Evolutionary conservation across 2,888 invertebrate genomes (phyloP).

Genomic region (Drosophila suboccidentalis): DNA sequence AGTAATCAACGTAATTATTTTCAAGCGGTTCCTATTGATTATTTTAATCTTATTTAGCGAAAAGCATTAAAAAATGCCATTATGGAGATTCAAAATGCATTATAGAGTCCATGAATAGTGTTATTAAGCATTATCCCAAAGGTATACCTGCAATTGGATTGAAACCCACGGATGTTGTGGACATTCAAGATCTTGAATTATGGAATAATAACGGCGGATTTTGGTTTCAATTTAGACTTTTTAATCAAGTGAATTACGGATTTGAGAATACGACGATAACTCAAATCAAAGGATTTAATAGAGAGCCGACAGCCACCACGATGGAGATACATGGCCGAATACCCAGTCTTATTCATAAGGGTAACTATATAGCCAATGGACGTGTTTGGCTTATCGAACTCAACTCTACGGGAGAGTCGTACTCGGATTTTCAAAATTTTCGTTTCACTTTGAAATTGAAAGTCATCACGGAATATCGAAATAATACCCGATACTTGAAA

Average conservation of each 20-base stretch:
- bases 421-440: constrained; percentile 59
- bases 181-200: constrained; percentile 31
- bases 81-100: constrained; percentile 50
- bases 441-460: constrained; percentile 52
- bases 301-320: constrained; percentile 45
- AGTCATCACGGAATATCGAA: constrained; percentile 46
- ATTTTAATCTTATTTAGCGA: constrained; percentile 9
- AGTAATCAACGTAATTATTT: constrained; percentile 9
- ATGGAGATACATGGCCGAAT: constrained; percentile 60
- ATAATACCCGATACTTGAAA: constrained; percentile 52
- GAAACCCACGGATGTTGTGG: constrained; percentile 39
- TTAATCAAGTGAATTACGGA: constrained; percentile 47
- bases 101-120: constrained; percentile 30
- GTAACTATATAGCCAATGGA: constrained; percentile 37
- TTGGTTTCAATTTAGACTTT: constrained; percentile 35
- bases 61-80: constrained; percentile 44
- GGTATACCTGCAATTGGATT: constrained; percentile 48
- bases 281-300: constrained; percentile 55
- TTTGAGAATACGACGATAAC: constrained; percentile 59
- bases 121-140: constrained; percentile 33
- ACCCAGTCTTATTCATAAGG: constrained; percentile 51
- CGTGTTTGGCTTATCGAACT: constrained; percentile 14
- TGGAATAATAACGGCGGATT: constrained; percentile 24
- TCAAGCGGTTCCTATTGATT: neutral
- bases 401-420: constrained; percentile 34